Conservation (phyloP, 2,888 invertebrate genomes). For the Germaria angustata region DNA sequence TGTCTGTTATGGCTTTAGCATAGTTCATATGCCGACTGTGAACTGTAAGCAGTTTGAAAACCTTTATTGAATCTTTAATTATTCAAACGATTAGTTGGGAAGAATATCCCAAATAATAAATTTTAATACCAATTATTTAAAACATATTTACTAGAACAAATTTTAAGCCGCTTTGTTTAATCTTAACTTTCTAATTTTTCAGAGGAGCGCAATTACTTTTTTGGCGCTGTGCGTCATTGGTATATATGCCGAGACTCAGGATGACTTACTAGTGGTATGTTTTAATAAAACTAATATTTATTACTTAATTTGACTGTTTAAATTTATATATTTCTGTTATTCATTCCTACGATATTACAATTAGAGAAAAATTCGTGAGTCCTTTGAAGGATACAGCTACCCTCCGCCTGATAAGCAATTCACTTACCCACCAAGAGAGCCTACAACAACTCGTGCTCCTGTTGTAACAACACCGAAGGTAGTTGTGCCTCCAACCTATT, state of each 20-base stretch:
- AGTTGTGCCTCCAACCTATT: constrained; percentile 69
- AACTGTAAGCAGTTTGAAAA: too few relatives aligned
- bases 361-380: constrained; percentile 73
- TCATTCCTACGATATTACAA: constrained; percentile 2
- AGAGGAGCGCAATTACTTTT: constrained; percentile 77
- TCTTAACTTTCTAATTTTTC: constrained; percentile 59
- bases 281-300: not conserved
- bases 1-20: too few relatives aligned
- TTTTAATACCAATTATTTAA: too few relatives aligned
- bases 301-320: not conserved
- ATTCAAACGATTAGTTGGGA: too few relatives aligned
- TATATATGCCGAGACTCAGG: constrained; percentile 72
- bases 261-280: constrained; percentile 75
- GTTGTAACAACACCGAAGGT: constrained; percentile 59
- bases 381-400: constrained; percentile 75
- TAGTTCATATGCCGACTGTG: too few relatives aligned
- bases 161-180: too few relatives aligned
- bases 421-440: constrained; percentile 56
- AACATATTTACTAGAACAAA: too few relatives aligned
- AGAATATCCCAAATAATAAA: too few relatives aligned
- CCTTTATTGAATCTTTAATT: too few relatives aligned
- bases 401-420: constrained; percentile 75
- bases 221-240: constrained; percentile 77
- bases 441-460: constrained; percentile 55
- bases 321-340: not conserved